These are phyloP conservation scores for Procapra przewalskii DNA, from an alignment of 2,113 vertebrate species.

Conservation along the genomic window DNA sequence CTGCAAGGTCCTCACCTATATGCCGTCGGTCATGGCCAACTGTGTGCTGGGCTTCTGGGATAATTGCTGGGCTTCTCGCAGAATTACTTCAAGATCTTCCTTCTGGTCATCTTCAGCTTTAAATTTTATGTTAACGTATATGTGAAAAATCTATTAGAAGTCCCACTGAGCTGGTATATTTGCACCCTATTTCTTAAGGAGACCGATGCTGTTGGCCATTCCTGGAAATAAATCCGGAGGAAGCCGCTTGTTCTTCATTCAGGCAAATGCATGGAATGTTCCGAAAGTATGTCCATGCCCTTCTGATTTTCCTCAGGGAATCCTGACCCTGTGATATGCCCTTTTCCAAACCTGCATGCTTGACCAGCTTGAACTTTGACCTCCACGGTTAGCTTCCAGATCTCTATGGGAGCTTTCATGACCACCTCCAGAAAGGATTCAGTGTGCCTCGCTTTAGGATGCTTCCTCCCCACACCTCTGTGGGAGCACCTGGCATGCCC, in stretches of 20 bases:
- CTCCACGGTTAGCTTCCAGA: not conserved
- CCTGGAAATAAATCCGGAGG: not conserved
- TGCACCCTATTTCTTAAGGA: not conserved
- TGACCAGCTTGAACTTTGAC: not conserved
- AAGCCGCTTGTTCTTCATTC: not conserved
- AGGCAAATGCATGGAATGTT: not conserved
- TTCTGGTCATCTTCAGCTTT: not conserved
- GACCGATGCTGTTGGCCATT: not conserved
- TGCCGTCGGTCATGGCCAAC: accelerated
- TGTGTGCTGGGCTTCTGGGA: not conserved
- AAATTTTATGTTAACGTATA: not conserved
- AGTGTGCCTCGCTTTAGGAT: not conserved
- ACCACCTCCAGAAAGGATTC: not conserved
- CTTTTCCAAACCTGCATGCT: not conserved
- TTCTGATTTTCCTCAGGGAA: not conserved
- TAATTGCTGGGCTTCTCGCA: not conserved
- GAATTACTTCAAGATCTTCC: not conserved
- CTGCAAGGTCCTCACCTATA: not conserved
- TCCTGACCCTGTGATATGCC: not conserved
- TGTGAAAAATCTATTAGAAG: not conserved
- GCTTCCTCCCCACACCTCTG: not conserved
- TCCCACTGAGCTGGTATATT: not conserved
- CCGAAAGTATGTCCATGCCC: not conserved
- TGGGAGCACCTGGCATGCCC: accelerated
- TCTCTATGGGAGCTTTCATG: not conserved